Conservation (phyloP, 2,797 vertebrate species). For the Huso huso region DNA sequence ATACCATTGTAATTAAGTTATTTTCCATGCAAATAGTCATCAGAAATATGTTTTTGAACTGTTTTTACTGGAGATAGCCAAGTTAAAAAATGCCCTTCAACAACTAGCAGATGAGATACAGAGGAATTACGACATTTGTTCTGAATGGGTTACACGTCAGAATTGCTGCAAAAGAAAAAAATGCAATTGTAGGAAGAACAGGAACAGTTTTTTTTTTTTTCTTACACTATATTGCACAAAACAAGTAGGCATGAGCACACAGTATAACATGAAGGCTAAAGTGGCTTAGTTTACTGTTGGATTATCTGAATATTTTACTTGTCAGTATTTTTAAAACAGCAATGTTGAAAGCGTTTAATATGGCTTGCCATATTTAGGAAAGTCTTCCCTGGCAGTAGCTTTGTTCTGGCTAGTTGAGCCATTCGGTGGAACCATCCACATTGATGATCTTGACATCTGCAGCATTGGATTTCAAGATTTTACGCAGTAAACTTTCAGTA, state of each 20-base stretch:
- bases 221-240: too few species aligned
- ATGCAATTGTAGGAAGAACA: slow-evolving; percentile 73
- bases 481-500: slow-evolving; percentile 68
- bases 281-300: too few species aligned
- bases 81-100: slow-evolving; percentile 50
- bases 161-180: slow-evolving; percentile 57
- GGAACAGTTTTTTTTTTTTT: slow-evolving; percentile 52
- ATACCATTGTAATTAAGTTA: too few species aligned
- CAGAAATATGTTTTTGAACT: too few species aligned
- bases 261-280: too few species aligned
- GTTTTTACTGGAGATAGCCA: too few species aligned
- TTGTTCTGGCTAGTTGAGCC: slow-evolving; percentile 67
- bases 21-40: too few species aligned
- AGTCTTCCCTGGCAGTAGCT: slow-evolving; percentile 67
- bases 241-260: too few species aligned
- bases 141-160: slow-evolving; percentile 54
- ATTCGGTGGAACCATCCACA: slow-evolving; percentile 54
- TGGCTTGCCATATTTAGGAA: slow-evolving; percentile 44
- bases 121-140: slow-evolving; percentile 61
- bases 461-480: slow-evolving; percentile 58
- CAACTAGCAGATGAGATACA: slow-evolving; percentile 68
- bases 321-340: neutral
- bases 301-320: too few species aligned
- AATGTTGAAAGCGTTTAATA: neutral
- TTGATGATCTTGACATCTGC: slow-evolving; percentile 58